These are phyloP conservation scores for Drosophila colorata DNA, from an alignment of 2,888 invertebrate species.

Conservation along the genomic window DNA sequence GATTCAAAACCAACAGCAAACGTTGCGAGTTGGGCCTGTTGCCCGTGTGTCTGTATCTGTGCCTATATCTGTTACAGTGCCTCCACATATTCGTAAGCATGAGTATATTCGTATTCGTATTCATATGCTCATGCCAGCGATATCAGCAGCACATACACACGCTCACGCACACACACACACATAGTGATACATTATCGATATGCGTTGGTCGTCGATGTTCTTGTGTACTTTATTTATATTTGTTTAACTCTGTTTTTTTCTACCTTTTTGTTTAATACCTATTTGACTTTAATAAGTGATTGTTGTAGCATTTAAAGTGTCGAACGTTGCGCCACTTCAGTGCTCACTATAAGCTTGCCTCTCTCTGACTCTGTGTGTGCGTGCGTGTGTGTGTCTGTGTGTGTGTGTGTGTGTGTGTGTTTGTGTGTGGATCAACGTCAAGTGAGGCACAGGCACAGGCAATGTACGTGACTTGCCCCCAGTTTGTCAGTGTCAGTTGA, in stretches of 20 bases:
- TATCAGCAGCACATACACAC: slow-evolving; percentile 60
- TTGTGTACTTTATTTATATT: slow-evolving; percentile 75
- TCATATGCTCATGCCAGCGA: slow-evolving; percentile 51
- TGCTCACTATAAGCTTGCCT: slow-evolving; percentile 8
- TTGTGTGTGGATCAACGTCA: slow-evolving; percentile 43
- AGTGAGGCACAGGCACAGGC: slow-evolving; percentile 30
- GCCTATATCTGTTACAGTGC: slow-evolving; percentile 17
- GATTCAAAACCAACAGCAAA: slow-evolving; percentile 57
- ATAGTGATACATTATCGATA: slow-evolving; percentile 63
- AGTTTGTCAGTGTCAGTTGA: slow-evolving; percentile 49
- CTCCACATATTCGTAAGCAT: slow-evolving; percentile 37
- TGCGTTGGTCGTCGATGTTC: slow-evolving; percentile 42
- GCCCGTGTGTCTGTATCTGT: slow-evolving; percentile 33
- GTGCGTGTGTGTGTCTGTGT: slow-evolving; percentile 1
- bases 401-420: slow-evolving; percentile 9
- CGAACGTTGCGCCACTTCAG: slow-evolving; percentile 66
- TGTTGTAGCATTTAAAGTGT: slow-evolving; percentile 79
- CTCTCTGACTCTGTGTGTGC: not conserved
- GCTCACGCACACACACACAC: slow-evolving; percentile 15
- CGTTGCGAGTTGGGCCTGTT: slow-evolving; percentile 43
- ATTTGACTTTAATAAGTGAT: slow-evolving; percentile 83
- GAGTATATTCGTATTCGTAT: slow-evolving; percentile 34
- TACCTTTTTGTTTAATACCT: slow-evolving; percentile 80
- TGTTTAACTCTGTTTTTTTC: slow-evolving; percentile 65
- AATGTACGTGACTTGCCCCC: slow-evolving; percentile 21